phyloP scores from a whole-genome alignment of 2,113 vertebrate genomes.

The Dryoscopus gambensis region DNA sequence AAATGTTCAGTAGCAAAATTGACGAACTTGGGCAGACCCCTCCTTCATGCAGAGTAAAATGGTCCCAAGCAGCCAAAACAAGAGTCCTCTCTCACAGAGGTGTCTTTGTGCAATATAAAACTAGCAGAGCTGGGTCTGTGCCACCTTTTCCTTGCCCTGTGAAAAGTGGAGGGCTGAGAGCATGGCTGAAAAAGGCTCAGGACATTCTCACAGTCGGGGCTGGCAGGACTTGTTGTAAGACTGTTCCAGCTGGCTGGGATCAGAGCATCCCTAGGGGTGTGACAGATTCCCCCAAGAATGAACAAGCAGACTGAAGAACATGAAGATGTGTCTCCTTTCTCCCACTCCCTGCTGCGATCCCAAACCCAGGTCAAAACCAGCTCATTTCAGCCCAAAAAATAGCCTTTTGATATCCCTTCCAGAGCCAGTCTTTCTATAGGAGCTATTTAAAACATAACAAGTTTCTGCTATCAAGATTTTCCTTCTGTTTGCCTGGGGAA shows the following conservation, averaged over 20 bases:
- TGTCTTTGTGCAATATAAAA: slow-evolving; percentile 52
- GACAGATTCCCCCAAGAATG: slow-evolving; percentile 64
- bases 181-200: slow-evolving; percentile 62
- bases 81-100: slow-evolving; percentile 38
- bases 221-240: neutral
- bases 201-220: slow-evolving; percentile 57
- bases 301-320: slow-evolving; percentile 52
- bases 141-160: slow-evolving; percentile 45
- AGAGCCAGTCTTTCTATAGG: neutral
- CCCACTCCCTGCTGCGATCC: slow-evolving; percentile 16
- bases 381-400: neutral
- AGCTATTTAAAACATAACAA: neutral
- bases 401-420: slow-evolving; percentile 5
- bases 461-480: neutral
- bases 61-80: slow-evolving; percentile 27
- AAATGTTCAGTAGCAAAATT: slow-evolving; percentile 30
- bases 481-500: neutral
- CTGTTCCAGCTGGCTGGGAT: slow-evolving; percentile 55
- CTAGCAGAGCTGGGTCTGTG: slow-evolving; percentile 42
- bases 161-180: slow-evolving; percentile 48
- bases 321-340: slow-evolving; percentile 55
- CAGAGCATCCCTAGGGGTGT: slow-evolving; percentile 58
- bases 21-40: slow-evolving; percentile 22
- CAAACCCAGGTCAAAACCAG: slow-evolving; percentile 28
- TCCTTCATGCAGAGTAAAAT: slow-evolving; percentile 19